These are phyloP conservation scores for Spongia lamella DNA, from an alignment of 37 sponge, comb jelly and placozoan genomes.

Conservation along the genomic window DNA sequence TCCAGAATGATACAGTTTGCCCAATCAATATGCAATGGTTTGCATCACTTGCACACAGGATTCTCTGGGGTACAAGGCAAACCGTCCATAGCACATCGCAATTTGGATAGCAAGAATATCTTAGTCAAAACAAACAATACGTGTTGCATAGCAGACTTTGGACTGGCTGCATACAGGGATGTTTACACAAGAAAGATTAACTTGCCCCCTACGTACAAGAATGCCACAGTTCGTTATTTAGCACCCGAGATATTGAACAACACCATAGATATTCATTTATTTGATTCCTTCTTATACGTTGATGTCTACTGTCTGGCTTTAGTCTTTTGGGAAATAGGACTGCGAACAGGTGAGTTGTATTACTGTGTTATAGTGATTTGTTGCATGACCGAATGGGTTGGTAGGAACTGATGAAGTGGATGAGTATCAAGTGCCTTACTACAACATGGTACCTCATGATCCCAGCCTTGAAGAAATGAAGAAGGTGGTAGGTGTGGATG, in stretches of 20 bases:
- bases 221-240: conserved; percentile 31
- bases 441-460: conserved; percentile 8
- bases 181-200: background rate
- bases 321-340: conserved; percentile 69
- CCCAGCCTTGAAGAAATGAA: conserved; percentile 45
- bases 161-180: conserved; percentile 22
- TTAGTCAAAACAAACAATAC: conserved; percentile 47
- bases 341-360: too few species aligned
- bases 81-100: conserved; percentile 54
- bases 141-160: conserved; percentile 53
- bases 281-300: conserved; percentile 26
- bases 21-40: conserved; percentile 61
- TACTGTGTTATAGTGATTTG: too few species aligned
- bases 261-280: background rate
- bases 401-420: conserved; percentile 9
- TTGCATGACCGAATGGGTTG: too few species aligned
- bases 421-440: conserved; percentile 41
- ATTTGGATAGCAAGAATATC: conserved; percentile 34
- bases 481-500: conserved; percentile 8
- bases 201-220: too few species aligned
- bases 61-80: conserved; percentile 13
- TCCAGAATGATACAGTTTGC: conserved; percentile 44
- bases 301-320: conserved; percentile 64
- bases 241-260: conserved; percentile 46
- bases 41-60: conserved; percentile 65